Percentiles rank a stretch among this genome's conserved stretches.
Conservation (phyloP, 1,140 invertebrate genomes). For the Notospermus geniculatus region DNA sequence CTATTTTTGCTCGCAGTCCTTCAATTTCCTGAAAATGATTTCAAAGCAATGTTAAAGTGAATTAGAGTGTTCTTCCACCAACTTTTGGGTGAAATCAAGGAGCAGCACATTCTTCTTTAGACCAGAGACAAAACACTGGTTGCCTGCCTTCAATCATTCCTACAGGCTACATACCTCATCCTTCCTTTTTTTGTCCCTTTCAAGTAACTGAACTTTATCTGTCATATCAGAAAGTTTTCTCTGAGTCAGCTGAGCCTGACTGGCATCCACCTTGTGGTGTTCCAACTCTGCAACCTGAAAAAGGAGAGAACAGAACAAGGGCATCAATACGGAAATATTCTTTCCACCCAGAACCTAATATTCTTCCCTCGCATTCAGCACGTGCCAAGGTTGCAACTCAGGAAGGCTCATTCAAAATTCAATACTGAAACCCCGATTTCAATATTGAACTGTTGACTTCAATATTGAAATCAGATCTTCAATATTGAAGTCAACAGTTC, state of each 20-base stretch:
- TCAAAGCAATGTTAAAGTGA: neutral
- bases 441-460: too few species aligned
- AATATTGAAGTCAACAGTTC: too few species aligned
- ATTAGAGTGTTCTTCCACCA: neutral
- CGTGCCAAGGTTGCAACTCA: neutral
- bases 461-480: too few species aligned
- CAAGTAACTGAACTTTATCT: conserved; percentile 12
- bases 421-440: too few species aligned
- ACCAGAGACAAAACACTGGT: too few species aligned
- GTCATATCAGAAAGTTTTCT: conserved; percentile 10
- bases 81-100: neutral
- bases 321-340: neutral
- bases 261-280: too few species aligned
- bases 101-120: neutral
- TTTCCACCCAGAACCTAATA: neutral
- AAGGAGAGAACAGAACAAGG: neutral
- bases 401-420: neutral
- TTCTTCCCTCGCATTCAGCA: neutral
- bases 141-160: too few species aligned
- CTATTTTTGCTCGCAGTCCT: conserved; percentile 22
- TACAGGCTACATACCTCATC: conserved; percentile 14
- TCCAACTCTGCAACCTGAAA: neutral
- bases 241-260: neutral
- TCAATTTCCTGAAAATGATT: conserved; percentile 28
- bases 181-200: conserved; percentile 2